phyloP scores from a whole-genome alignment of 2,113 vertebrate species.

The Reinhardtius hippoglossoides region DNA sequence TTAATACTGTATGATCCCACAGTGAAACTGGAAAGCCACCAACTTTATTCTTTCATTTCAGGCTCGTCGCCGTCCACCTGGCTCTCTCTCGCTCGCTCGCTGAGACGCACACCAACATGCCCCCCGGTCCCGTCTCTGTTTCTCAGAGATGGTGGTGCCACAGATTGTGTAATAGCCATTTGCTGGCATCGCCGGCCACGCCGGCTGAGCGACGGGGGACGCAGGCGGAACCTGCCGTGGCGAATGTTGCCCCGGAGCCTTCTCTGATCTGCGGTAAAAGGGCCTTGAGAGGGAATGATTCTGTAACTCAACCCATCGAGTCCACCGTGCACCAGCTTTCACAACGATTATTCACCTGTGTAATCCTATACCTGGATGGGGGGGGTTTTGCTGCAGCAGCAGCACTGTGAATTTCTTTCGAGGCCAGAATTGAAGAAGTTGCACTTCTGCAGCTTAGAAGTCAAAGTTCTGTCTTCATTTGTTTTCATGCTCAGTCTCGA shows the following conservation, averaged over 20 bases:
- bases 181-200: constrained; percentile 28
- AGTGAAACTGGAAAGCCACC: constrained; percentile 52
- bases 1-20: constrained; percentile 58
- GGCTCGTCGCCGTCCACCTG: constrained; percentile 48
- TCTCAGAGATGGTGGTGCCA: constrained; percentile 33
- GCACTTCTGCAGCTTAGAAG: constrained; percentile 37
- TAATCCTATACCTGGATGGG: constrained; percentile 18
- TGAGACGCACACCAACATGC: constrained; percentile 31
- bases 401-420: constrained; percentile 4
- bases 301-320: constrained; percentile 25
- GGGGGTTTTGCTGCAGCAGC: neutral
- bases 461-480: constrained; percentile 45
- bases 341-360: constrained; percentile 27
- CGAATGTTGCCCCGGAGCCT: constrained; percentile 43
- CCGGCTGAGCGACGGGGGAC: neutral
- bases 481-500: constrained; percentile 31
- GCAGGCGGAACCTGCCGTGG: constrained; percentile 30
- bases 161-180: constrained; percentile 61
- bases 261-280: constrained; percentile 51
- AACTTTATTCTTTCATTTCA: constrained; percentile 57
- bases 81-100: constrained; percentile 8
- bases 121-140: constrained; percentile 18
- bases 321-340: constrained; percentile 10
- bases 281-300: constrained; percentile 28
- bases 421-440: constrained; percentile 47